Evolutionary conservation across 2,797 vertebrate species (phyloP), one percentile per base, ranked within the genome.

Genomic region (Stomatorhinus walkeri): DNA sequence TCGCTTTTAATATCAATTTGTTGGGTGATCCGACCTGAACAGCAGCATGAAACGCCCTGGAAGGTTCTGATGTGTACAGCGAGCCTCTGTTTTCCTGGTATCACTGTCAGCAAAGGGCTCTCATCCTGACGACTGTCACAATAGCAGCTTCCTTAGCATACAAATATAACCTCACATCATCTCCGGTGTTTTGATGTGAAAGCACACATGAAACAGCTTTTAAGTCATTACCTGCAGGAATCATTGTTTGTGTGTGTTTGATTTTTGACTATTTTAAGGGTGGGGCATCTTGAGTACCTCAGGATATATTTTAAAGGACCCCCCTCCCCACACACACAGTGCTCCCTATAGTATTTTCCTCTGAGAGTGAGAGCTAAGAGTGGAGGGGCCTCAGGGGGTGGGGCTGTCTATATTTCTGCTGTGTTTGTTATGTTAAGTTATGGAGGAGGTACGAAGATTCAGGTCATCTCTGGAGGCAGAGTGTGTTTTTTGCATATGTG

Each of bases 401-500:
- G 3, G 24, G 3, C n/a, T 22, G 10, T 28, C 24, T 68, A 9
- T 68, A 68, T 68, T 68, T 68, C 61, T 68, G 12, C 72, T 76
- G 72, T 76, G 72, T 76, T 76, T 64, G 61, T 76, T 76, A 76
- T 40, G 36, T 36, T 40, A 40, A 76, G 36, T 76, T 76, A 76
- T 76, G 36, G 72, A 40, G 72, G 16, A 76, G 32, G 14, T 16
- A 40, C 1, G 36, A 76, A 40, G 68, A 22, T 76, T 76, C 28
- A 32, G 72, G 72, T 40, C 2, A 40, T 40, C 72, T 76, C 72
- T 40, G 72, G 61, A 32, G 61, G 24, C 9, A 28, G 22, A 64
- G 48, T 52, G 95, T 93, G 85, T 95, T 95, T 95, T 79, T 93
- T 94, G 95, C 94, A 94, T 94, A 95, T 32, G 24, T 68, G 61